Conservation (phyloP, 2,888 invertebrate genomes). For the Drosophila falleni region DNA sequence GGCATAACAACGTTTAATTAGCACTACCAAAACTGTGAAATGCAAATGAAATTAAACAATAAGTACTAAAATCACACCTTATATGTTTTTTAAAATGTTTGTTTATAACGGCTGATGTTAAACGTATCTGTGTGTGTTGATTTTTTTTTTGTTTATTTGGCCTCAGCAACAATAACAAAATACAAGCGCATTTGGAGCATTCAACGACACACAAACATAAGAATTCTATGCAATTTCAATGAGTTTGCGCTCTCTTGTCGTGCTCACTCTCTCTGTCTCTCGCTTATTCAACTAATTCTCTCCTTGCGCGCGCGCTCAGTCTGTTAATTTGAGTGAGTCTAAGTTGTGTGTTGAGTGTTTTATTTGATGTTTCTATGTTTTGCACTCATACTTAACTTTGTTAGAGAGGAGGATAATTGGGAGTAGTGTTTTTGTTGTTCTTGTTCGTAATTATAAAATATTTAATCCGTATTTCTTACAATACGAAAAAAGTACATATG, state of each 20-base stretch:
- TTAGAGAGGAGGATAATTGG: not conserved
- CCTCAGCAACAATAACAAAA: slow-evolving; percentile 47
- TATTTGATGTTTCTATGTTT: slow-evolving; percentile 36
- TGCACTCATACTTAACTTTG: not conserved
- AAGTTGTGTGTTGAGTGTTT: slow-evolving; percentile 24
- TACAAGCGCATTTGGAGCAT: slow-evolving; percentile 34
- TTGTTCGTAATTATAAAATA: slow-evolving; percentile 16
- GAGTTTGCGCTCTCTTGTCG: slow-evolving; percentile 63
- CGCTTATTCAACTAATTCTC: slow-evolving; percentile 16
- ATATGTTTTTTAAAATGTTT: slow-evolving; percentile 24
- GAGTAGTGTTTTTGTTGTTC: slow-evolving; percentile 11
- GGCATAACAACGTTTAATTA: slow-evolving; percentile 55
- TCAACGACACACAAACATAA: slow-evolving; percentile 31
- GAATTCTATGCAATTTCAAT: slow-evolving; percentile 61
- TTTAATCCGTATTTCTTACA: slow-evolving; percentile 9
- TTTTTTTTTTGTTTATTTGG: slow-evolving; percentile 31
- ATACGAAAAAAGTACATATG: not conserved
- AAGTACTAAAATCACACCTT: slow-evolving; percentile 21
- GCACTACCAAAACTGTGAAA: slow-evolving; percentile 36
- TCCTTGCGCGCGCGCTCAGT: slow-evolving; percentile 35
- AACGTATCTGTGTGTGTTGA: slow-evolving; percentile 9
- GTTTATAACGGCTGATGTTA: slow-evolving; percentile 33
- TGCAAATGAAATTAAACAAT: slow-evolving; percentile 19
- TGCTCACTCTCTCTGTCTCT: slow-evolving; percentile 22
- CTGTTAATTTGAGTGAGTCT: slow-evolving; percentile 44